These are phyloP conservation scores for Nothocercus nigrocapillus DNA, from an alignment of 2,113 vertebrate genomes.

Conservation along the genomic window DNA sequence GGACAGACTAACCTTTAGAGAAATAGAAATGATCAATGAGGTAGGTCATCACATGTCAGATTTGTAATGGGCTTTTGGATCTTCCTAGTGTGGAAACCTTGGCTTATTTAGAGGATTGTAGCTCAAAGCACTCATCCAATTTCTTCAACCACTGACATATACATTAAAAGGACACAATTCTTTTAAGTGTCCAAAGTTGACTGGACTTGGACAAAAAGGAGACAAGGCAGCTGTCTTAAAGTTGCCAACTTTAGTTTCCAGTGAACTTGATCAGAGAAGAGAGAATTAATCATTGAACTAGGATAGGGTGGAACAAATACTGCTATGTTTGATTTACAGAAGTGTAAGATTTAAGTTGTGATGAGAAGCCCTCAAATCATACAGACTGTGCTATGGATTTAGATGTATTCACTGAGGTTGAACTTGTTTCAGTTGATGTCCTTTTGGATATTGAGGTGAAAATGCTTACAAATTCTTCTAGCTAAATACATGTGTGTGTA, in stretches of 20 bases:
- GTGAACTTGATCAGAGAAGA: not conserved
- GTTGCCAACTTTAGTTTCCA: not conserved
- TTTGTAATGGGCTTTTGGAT: not conserved
- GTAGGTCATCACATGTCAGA: constrained; percentile 61
- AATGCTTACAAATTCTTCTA: not conserved
- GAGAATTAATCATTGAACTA: not conserved
- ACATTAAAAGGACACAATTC: not conserved
- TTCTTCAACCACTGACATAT: not conserved
- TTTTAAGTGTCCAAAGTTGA: not conserved
- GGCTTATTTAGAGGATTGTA: not conserved
- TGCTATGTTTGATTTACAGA: not conserved
- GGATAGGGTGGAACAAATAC: not conserved
- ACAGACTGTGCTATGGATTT: not conserved
- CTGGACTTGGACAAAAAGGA: not conserved
- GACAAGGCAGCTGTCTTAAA: not conserved
- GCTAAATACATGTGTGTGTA: not conserved
- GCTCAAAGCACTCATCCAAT: not conserved
- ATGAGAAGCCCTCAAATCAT: not conserved
- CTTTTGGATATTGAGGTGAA: not conserved
- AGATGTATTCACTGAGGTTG: not conserved
- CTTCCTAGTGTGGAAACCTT: not conserved
- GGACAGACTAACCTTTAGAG: constrained; percentile 96
- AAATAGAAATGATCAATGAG: constrained; percentile 99
- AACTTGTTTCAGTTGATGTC: not conserved
- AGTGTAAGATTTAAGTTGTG: not conserved